Base-by-base conservation (phyloP, 2,113 vertebrate genomes). In the Onychostoma macrolepis region DNA sequence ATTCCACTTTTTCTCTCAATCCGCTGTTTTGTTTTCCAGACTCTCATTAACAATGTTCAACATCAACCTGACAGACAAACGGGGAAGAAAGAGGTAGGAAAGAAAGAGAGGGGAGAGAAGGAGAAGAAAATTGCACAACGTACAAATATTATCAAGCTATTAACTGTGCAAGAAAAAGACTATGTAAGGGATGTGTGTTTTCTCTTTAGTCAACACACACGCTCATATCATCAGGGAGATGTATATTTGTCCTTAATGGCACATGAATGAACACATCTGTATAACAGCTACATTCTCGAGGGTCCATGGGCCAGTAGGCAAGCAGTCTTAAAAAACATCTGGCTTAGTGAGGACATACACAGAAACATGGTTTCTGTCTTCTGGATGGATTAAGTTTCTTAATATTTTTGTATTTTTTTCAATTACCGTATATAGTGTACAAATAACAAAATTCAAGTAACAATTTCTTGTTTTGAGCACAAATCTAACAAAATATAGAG, bases 291-390 rank as follows among this genome's bases (percentile, higher is more conserved):
- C 93, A 94, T 93, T 93, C 90, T 91, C 89, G 85, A 89, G 58
- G 41, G 15, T 92, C 90, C 90, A 87, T 83, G 19, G 90, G 90
- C 83, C 87, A 85, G 82, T 58, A 58, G 86, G 88, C 90, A 89
- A 85, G 91, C 89, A 91, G 92, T 92, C 91, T 92, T 88, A 90
- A 91, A 94, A 78, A 94, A 94, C 93, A 94, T 94, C 94, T 94
- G 95, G 93, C 89, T 4, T 50, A 80, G 67, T 90, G 71, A 85
- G 9, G 58, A 85, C 26, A 71, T 12, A 56, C 19, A 61, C 69
- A 53, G 43, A 67, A 10, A 76, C 43, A 86, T 58, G 5, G n/a
- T 76, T 61, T 36, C n/a, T 9, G 28, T 38, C 71, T 38, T 61
- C 8, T n/a, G 26, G 6, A n/a, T 77, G 12, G 19, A 48, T 74